phyloP scores from a whole-genome alignment of 2,113 vertebrate genomes.

The Trematocara stigmaticum region DNA sequence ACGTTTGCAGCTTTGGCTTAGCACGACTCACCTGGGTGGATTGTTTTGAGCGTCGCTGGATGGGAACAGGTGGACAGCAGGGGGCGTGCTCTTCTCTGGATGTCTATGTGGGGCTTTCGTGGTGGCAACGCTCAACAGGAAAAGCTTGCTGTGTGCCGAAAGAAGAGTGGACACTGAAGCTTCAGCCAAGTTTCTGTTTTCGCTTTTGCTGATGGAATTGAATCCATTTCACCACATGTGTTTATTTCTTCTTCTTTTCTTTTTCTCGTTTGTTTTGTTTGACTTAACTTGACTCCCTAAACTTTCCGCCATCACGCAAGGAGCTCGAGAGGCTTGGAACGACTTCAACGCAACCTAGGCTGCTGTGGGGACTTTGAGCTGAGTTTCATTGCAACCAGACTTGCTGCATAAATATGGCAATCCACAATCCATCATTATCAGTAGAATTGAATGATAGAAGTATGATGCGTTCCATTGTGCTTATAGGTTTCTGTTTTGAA shows the following conservation, averaged over 20 bases:
- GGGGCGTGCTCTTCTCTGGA: slow-evolving; percentile 45
- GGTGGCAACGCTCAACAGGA: slow-evolving; percentile 26
- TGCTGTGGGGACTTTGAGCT: slow-evolving; percentile 47
- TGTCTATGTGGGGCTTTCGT: slow-evolving; percentile 21
- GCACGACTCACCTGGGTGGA: background rate
- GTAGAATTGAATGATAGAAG: slow-evolving; percentile 71
- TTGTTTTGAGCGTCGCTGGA: slow-evolving; percentile 17
- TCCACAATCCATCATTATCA: slow-evolving; percentile 68
- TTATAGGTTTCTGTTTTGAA: slow-evolving; percentile 71
- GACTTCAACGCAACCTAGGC: slow-evolving; percentile 46
- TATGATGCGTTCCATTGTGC: slow-evolving; percentile 73
- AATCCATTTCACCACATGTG: slow-evolving; percentile 33
- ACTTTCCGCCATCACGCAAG: slow-evolving; percentile 41
- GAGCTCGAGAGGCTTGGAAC: slow-evolving; percentile 32
- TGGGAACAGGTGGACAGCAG: slow-evolving; percentile 33
- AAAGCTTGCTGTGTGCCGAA: background rate
- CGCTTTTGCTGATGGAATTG: slow-evolving; percentile 48
- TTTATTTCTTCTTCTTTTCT: background rate
- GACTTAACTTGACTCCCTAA: slow-evolving; percentile 36
- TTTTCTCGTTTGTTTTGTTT: background rate
- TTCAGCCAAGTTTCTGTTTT: slow-evolving; percentile 42
- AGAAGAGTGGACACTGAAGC: slow-evolving; percentile 30
- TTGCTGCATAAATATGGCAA: slow-evolving; percentile 71
- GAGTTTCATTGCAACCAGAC: slow-evolving; percentile 62
- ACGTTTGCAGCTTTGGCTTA: slow-evolving; percentile 38